Conservation (phyloP, 2,113 vertebrate species). For the Menidia beryllina region DNA sequence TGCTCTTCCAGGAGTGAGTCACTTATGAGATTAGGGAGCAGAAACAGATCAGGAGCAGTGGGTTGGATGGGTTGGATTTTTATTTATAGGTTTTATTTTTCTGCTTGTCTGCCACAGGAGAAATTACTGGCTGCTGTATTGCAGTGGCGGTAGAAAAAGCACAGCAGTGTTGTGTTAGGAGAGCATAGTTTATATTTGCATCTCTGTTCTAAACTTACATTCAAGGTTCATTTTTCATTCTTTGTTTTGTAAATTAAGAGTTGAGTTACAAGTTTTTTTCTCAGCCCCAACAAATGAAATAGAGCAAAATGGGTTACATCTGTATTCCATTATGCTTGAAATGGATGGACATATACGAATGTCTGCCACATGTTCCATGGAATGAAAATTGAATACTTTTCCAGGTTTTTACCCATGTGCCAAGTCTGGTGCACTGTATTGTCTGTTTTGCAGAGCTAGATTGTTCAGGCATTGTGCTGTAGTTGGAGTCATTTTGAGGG, state of each 20-base stretch:
- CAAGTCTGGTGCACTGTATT: background rate
- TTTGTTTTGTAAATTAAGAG: background rate
- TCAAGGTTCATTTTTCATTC: background rate
- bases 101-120: constrained; percentile 13
- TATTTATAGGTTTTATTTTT: constrained; percentile 24
- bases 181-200: constrained; percentile 9
- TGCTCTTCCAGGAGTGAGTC: constrained; percentile 39
- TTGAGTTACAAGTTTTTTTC: too few relatives aligned
- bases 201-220: background rate
- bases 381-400: background rate
- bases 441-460: background rate
- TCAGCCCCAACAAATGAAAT: too few relatives aligned
- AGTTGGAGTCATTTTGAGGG: background rate
- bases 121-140: constrained; percentile 1
- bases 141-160: background rate
- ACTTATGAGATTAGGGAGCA: constrained; percentile 41
- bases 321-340: too few relatives aligned
- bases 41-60: constrained; percentile 39
- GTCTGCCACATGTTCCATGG: too few relatives aligned
- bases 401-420: background rate
- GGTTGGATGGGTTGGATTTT: constrained; percentile 21
- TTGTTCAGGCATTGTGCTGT: background rate
- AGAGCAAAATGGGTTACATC: too few relatives aligned
- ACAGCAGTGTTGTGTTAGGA: background rate
- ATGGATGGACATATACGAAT: too few relatives aligned